A percentile compares a stretch with the other conserved stretches of the same genome.
These are phyloP conservation scores for Selenia dentaria DNA, from an alignment of 2,888 invertebrate species.

Conservation along the genomic window DNA sequence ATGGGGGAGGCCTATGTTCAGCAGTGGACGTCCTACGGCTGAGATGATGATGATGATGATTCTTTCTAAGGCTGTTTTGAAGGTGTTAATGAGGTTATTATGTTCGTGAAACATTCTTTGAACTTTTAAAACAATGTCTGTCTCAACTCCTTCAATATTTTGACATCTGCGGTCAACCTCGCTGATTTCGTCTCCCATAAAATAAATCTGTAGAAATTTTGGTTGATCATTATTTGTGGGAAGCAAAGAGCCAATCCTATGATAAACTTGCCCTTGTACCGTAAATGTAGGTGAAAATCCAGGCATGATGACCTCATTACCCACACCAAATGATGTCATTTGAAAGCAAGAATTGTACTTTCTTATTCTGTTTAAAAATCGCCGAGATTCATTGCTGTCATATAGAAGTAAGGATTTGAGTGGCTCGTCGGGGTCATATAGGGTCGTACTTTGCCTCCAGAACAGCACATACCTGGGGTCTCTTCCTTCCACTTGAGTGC, in stretches of 20 bases:
- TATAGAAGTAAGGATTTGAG: constrained; percentile 36
- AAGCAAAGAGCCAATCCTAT: constrained; percentile 5
- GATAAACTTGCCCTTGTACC: constrained; percentile 29
- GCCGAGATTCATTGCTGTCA: constrained; percentile 38
- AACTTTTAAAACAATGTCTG: constrained; percentile 37
- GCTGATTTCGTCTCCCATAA: constrained; percentile 38
- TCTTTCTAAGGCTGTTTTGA: constrained; percentile 44
- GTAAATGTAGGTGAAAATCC: constrained; percentile 17
- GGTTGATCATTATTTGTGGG: constrained; percentile 25
- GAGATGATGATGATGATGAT: too few relatives aligned
- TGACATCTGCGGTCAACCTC: constrained; percentile 35
- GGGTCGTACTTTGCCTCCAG: constrained; percentile 52
- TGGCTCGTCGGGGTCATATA: constrained; percentile 52
- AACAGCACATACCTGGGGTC: constrained; percentile 57
- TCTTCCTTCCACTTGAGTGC: constrained; percentile 38
- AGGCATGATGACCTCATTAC: constrained; percentile 13
- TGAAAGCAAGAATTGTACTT: constrained; percentile 44
- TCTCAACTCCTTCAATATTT: constrained; percentile 35
- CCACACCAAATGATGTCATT: constrained; percentile 46
- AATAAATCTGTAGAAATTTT: constrained; percentile 46
- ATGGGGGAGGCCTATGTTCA: too few relatives aligned
- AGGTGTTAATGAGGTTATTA: constrained; percentile 38
- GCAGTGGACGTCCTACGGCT: too few relatives aligned
- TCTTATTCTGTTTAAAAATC: constrained; percentile 40
- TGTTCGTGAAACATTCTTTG: constrained; percentile 38